Base-by-base conservation (phyloP, 2,797 vertebrate species). In the Rhyacichthys aspro region DNA sequence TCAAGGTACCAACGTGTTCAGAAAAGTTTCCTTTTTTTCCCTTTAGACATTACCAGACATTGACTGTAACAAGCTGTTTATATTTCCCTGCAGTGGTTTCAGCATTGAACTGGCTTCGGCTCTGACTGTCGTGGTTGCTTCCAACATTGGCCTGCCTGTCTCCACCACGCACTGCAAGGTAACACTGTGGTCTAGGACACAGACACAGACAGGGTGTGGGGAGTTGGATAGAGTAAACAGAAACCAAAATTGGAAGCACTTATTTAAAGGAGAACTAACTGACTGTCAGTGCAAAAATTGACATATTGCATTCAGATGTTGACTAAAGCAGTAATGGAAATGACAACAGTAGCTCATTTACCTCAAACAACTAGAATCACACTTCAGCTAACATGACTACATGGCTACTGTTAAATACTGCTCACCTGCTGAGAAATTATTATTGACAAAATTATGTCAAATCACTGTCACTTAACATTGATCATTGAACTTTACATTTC, bases 91-190 rank as follows among this genome's bases (percentile, higher is more conserved):
- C 89, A 99, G 98, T 4, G 98, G 98, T 82, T 99, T 99, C 93
- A 98, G 96, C 89, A 99, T 99, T 1, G 98, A 99, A 72, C 81
- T 99, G 84, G 97, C 98, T 0, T 99, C 98, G 9, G 98, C 98
- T 0, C 62, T 99, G 75, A 99, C 98, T 0, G 98, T 99, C 63
- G 94, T 99, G 41, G 93, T 96, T 0, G 98, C 98, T 10, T 99
- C 98, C 3, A 99, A 99, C 47, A 87, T 99, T 3, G 96, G 97
- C 34, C 94, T 99, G 79, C 98, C 98, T 59, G 95, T 99, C 81
- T 99, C 97, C 82, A 99, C 98, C 3, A 99, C 97, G 14, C 98
- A 99, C 84, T 99, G 98, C 90, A 99, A 99, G 94, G 97, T 99
- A 92, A 83, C 67, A 43, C 67, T 79, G 76, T 48, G 81, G 81